Evolutionary conservation across 2,888 invertebrate species (phyloP), one percentile per base, ranked within the genome.

Genomic region (Drosophila recens): DNA sequence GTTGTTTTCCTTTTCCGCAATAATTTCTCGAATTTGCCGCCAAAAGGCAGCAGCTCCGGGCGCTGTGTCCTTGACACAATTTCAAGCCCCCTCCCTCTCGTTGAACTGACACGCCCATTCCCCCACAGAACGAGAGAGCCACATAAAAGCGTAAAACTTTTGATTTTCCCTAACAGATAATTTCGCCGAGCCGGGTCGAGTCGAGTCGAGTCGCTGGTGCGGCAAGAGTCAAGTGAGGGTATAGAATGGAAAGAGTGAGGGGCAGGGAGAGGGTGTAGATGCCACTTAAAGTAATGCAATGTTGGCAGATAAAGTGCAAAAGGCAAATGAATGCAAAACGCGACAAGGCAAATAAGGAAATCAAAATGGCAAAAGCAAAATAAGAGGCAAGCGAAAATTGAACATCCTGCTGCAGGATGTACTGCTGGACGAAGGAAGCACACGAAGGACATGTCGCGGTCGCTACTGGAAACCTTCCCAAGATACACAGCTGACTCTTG

Each of bases 321-420:
- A 82, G 76, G 70, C 83, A 80, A 80, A 77, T 63, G 65, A 75
- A 70, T 78, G 75, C 75, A 79, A 79, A 75, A 67, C 70, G 81
- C 81, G 83, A 79, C 83, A 80, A 82, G 84, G 80, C 85, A 87
- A 85, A 85, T 84, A 88, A 86, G 87, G 87, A 84, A 86, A 88
- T 84, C 84, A 86, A 86, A 86, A 88, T 83, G 83, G 82, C 75
- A 74, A 71, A 77, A 78, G 80, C 83, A 72, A 81, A 88, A 82
- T 76, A 83, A 88, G 82, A 86, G 84, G 79, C 84, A 72, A 74
- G 87, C 82, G 89, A 86, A 86, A 86, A 86, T 88, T 88, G 84
- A 88, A 86, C 87, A 88, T 86, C 86, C 86, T 82, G 87, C 79
- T 46, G 85, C 87, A 80, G 87, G 85, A 84, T 73, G 86, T 74